A percentile compares a stretch with the other conserved stretches of the same genome.
These are phyloP conservation scores for Clarias batrachus DNA, from an alignment of 2,113 vertebrate species.

Conservation along the genomic window DNA sequence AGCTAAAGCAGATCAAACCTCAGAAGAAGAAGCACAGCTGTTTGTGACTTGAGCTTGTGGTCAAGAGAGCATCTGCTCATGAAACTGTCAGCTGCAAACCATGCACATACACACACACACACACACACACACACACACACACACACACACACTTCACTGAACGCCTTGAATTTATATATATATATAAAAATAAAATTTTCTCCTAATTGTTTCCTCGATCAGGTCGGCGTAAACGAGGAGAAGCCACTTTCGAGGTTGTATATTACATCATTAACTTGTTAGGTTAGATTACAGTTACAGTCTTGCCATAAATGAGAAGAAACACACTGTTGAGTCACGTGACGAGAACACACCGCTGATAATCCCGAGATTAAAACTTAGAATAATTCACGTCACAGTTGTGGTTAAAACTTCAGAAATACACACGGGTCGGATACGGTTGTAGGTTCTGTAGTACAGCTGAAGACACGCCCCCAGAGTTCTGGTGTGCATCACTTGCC, in stretches of 20 bases:
- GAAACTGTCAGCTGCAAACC: constrained; percentile 35
- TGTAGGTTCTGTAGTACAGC: too few relatives aligned
- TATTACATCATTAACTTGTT: background rate
- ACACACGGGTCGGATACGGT: background rate
- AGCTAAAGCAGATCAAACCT: constrained; percentile 3
- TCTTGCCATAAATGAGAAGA: too few relatives aligned
- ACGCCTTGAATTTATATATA: background rate
- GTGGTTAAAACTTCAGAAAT: background rate
- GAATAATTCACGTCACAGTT: background rate
- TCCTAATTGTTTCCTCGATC: background rate
- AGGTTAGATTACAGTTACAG: background rate
- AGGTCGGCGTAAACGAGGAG: background rate
- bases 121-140: too few relatives aligned
- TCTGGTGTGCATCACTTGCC: background rate
- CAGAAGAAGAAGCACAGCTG: constrained; percentile 44
- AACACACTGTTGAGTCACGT: background rate
- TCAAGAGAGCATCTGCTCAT: background rate
- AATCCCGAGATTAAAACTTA: background rate
- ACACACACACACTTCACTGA: background rate
- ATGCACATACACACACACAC: background rate
- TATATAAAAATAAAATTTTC: background rate
- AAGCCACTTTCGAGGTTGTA: background rate
- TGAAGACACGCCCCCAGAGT: background rate
- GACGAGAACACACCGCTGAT: background rate
- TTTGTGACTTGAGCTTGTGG: constrained; percentile 34